Evolutionary conservation across 2,113 vertebrate genomes (phyloP), one percentile per base, ranked within the genome.

Genomic region (Cyphomyrus discorhynchus): DNA sequence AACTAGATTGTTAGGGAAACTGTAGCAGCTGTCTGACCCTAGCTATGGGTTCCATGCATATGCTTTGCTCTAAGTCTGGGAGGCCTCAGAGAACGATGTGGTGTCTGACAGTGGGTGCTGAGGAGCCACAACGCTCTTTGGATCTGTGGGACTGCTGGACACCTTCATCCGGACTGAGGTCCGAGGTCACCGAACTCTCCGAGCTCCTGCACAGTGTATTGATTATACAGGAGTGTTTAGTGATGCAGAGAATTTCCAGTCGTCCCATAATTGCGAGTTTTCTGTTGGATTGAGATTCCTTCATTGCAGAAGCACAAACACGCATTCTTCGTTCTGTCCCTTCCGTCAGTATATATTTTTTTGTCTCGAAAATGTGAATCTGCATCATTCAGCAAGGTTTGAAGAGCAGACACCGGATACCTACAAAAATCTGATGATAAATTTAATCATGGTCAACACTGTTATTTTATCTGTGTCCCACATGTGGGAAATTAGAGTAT

Each of bases 401-500:
- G 74, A 80, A 80, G 74, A 42, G 5, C 31, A 80, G 35, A 80
- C 5, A 8, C 31, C 42, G 13, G 5, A 42, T 80, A 42, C 15
- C 74, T 80, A 42, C 31, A 19, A 19, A 77, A 42, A 42, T 42
- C 13, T 5, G n/a, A 80, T 42, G 35, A 80, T 77, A 35, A 39
- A 77, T 17, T 80, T 17, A 39, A 19, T 39, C 35, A 70, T 13
- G n/a, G 91, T 92, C 92, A 62, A 91, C 91, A 92, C 92, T 3
- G 4, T 31, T 45, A 84, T 45, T 10, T 84, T 45, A 45, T 24
- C 82, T 47, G 21, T 47, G 45, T 86, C 10, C n/a, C 46, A 49
- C 21, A n/a, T 15, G 10, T 42, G 35, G 74, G 74, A 10, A 11
- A 90, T 88, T 90, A 92, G 62, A 49, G 86, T 42, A 84, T 46